Percentiles rank a stretch among this genome's conserved stretches.
Conservation (phyloP, 2,113 vertebrate genomes). For the Salvelinus alpinus region DNA sequence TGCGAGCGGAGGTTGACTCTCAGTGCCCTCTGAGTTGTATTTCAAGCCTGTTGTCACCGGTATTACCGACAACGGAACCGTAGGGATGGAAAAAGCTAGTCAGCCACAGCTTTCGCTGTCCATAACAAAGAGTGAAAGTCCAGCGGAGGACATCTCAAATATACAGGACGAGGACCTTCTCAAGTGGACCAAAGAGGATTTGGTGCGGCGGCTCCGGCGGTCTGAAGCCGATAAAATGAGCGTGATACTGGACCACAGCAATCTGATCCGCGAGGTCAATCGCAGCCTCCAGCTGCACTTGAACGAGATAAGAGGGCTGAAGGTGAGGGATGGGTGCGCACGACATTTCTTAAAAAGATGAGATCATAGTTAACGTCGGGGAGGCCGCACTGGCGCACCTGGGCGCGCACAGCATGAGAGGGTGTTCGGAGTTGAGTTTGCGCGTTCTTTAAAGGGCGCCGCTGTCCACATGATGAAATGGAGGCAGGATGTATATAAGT, state of each 20-base stretch:
- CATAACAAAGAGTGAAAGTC: constrained; percentile 76
- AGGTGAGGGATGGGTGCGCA: constrained; percentile 78
- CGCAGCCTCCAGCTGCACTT: constrained; percentile 95
- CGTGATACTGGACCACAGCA: constrained; percentile 96
- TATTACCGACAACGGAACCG: constrained; percentile 47
- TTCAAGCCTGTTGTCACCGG: constrained; percentile 51
- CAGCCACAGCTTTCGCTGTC: constrained; percentile 67
- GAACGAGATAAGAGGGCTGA: constrained; percentile 95
- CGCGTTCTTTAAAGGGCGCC: constrained; percentile 16
- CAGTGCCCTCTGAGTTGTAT: constrained; percentile 52
- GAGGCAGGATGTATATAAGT: not conserved
- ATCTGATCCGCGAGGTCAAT: constrained; percentile 97
- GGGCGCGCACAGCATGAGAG: constrained; percentile 45
- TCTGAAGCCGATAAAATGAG: constrained; percentile 98
- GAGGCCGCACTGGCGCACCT: constrained; percentile 48
- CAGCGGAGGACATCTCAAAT: constrained; percentile 87
- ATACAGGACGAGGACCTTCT: constrained; percentile 93
- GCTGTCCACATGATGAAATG: not conserved
- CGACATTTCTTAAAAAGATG: constrained; percentile 49
- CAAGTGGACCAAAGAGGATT: constrained; percentile 93
- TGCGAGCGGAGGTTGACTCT: constrained; percentile 55
- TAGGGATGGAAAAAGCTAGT: constrained; percentile 72
- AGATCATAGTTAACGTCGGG: constrained; percentile 58
- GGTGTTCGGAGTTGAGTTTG: constrained; percentile 22
- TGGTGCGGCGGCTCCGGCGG: constrained; percentile 88